A percentile compares a stretch with the other conserved stretches of the same genome.
Conservation (phyloP, 2,888 invertebrate species). For the Ischnus inquisitorius region DNA sequence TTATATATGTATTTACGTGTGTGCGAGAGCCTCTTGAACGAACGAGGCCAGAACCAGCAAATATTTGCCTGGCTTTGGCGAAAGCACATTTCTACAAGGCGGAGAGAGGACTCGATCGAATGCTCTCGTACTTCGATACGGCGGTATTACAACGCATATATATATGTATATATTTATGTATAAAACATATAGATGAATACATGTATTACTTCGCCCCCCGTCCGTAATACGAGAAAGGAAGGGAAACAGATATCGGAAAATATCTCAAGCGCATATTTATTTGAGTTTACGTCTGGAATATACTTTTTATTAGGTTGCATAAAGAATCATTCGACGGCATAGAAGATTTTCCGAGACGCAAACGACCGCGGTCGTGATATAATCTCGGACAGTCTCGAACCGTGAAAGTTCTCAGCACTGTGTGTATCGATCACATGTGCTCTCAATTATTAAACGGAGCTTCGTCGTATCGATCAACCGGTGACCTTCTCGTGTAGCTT, state of each 20-base stretch:
- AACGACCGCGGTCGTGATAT: neutral
- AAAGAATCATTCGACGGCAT: slow-evolving; percentile 10
- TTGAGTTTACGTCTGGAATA: slow-evolving; percentile 15
- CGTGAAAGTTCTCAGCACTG: neutral
- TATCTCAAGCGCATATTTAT: slow-evolving; percentile 29
- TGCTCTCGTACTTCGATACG: neutral
- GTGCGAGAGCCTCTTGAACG: slow-evolving; percentile 48
- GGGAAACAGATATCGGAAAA: slow-evolving; percentile 41
- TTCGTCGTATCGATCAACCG: slow-evolving; percentile 30
- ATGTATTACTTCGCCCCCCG: neutral
- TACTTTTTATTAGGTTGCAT: neutral
- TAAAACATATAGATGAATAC: slow-evolving; percentile 16
- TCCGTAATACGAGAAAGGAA: slow-evolving; percentile 10
- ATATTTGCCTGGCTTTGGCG: slow-evolving; percentile 62
- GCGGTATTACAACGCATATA: neutral
- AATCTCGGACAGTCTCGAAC: neutral
- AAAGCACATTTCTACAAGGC: slow-evolving; percentile 45
- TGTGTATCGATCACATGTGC: neutral
- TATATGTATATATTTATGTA: slow-evolving; percentile 12
- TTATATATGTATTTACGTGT: slow-evolving; percentile 4
- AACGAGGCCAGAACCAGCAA: slow-evolving; percentile 57
- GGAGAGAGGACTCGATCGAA: slow-evolving; percentile 13
- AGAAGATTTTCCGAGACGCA: neutral
- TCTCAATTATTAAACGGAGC: slow-evolving; percentile 32
- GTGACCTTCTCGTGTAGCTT: slow-evolving; percentile 15